Evolutionary conservation across 2,113 vertebrate species (phyloP).

Genomic region (Dromiciops gliroides): DNA sequence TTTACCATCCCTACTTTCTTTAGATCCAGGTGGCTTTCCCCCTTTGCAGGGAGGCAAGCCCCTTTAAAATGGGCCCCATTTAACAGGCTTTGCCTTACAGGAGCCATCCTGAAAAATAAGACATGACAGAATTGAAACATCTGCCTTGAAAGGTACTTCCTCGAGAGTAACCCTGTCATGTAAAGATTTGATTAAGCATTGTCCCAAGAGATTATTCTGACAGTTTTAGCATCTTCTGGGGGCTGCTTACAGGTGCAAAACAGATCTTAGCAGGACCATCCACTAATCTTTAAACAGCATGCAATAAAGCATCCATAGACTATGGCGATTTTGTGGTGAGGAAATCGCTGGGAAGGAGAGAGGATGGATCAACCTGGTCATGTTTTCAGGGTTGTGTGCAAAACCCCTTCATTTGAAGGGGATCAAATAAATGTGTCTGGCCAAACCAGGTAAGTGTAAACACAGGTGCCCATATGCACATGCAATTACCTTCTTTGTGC

Average conservation of each 20-base stretch:
- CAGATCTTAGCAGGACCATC: slow-evolving; percentile 57
- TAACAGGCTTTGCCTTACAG: slow-evolving; percentile 44
- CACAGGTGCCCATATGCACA: slow-evolving; percentile 66
- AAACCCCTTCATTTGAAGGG: slow-evolving; percentile 61
- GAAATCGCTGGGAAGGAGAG: slow-evolving; percentile 54
- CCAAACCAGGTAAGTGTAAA: slow-evolving; percentile 67
- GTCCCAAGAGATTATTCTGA: slow-evolving; percentile 6
- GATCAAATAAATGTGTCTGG: slow-evolving; percentile 76
- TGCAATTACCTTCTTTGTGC: slow-evolving; percentile 39
- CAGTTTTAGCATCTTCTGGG: slow-evolving; percentile 35
- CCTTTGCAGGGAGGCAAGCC: not conserved
- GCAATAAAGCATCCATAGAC: slow-evolving; percentile 22
- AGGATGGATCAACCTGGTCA: slow-evolving; percentile 44
- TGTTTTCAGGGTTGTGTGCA: slow-evolving; percentile 65
- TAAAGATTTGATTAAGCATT: slow-evolving; percentile 52
- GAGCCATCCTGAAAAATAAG: slow-evolving; percentile 59
- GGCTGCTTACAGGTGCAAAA: slow-evolving; percentile 66
- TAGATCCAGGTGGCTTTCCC: slow-evolving; percentile 1
- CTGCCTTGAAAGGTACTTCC: slow-evolving; percentile 64
- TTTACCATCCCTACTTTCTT: slow-evolving; percentile 43
- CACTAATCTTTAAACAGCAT: not conserved
- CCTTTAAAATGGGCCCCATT: slow-evolving; percentile 49
- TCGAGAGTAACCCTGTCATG: slow-evolving; percentile 45
- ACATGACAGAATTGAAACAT: slow-evolving; percentile 45
- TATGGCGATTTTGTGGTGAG: slow-evolving; percentile 18